Conservation (phyloP, 2,797 vertebrate species). For the Diplodus sargus region DNA sequence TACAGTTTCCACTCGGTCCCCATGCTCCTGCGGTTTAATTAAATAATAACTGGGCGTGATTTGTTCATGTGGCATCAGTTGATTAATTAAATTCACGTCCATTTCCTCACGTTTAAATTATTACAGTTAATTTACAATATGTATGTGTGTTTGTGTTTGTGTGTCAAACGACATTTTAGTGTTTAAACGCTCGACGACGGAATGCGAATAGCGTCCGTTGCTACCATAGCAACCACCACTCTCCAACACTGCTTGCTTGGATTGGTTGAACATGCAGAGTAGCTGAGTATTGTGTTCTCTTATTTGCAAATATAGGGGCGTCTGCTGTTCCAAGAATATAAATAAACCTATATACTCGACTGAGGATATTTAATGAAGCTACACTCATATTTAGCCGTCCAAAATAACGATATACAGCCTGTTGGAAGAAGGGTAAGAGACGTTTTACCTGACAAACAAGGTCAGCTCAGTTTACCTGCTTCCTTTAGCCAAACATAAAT, state of each 20-base stretch:
- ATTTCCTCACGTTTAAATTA: background rate
- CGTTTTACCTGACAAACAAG: background rate
- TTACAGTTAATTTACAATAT: background rate
- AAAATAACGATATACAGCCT: background rate
- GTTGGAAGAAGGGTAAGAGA: conserved; percentile 55
- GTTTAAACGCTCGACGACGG: conserved; percentile 37
- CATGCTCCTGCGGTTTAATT: background rate
- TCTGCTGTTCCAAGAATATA: conserved; percentile 23
- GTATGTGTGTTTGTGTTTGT: background rate
- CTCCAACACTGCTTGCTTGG: conserved; percentile 9
- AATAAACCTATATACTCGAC: background rate
- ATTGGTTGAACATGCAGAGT: conserved; percentile 49
- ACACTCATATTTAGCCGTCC: background rate
- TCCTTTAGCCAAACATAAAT: conserved; percentile 3
- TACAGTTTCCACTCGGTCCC: background rate
- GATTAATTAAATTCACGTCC: too few relatives aligned
- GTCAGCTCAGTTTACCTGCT: background rate
- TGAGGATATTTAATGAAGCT: background rate
- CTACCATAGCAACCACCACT: conserved; percentile 69
- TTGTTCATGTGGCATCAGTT: background rate
- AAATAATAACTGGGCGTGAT: background rate
- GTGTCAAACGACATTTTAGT: conserved; percentile 11
- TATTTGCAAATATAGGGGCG: conserved; percentile 42
- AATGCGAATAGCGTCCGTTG: conserved; percentile 68
- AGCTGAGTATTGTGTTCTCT: conserved; percentile 19